Evolutionary conservation across 2,113 vertebrate species (phyloP).

Genomic region (Coracopsis vasa): DNA sequence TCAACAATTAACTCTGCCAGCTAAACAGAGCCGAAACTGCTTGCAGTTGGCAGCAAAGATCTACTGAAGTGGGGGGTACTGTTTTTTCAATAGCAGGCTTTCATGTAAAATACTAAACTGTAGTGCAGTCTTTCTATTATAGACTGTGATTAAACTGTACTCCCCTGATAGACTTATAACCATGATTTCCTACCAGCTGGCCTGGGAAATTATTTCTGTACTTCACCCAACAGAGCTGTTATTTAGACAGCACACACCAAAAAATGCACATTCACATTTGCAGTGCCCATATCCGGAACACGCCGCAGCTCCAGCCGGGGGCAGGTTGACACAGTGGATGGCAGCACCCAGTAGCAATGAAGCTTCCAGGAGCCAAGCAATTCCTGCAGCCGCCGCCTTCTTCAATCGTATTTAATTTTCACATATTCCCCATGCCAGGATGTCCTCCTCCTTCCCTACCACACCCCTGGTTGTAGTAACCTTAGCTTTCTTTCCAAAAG

Average conservation of each 20-base stretch:
- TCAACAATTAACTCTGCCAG: constrained; percentile 25
- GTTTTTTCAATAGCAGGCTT: constrained; percentile 24
- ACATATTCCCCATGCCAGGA: fast-evolving
- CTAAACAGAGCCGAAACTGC: constrained; percentile 10
- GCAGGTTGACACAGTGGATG: constrained; percentile 13
- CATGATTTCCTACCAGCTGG: constrained; percentile 31
- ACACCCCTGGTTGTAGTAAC: background rate
- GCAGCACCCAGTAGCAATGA: constrained; percentile 25
- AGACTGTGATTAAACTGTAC: constrained; percentile 28
- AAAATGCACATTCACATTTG: background rate
- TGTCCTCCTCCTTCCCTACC: background rate
- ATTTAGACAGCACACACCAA: background rate
- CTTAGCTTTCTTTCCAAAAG: background rate
- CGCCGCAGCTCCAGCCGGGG: background rate
- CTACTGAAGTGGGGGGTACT: constrained; percentile 11
- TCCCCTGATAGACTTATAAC: constrained; percentile 29
- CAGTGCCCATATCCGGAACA: fast-evolving
- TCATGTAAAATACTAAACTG: constrained; percentile 42
- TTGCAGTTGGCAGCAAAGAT: background rate
- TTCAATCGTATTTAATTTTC: background rate
- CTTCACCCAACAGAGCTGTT: background rate
- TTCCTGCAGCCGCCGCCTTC: background rate
- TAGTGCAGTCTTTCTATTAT: background rate
- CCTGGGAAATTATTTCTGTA: constrained; percentile 4
- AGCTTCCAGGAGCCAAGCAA: background rate